phyloP scores from a whole-genome alignment of 2,888 invertebrate genomes.

The Pseudococcus longispinus region DNA sequence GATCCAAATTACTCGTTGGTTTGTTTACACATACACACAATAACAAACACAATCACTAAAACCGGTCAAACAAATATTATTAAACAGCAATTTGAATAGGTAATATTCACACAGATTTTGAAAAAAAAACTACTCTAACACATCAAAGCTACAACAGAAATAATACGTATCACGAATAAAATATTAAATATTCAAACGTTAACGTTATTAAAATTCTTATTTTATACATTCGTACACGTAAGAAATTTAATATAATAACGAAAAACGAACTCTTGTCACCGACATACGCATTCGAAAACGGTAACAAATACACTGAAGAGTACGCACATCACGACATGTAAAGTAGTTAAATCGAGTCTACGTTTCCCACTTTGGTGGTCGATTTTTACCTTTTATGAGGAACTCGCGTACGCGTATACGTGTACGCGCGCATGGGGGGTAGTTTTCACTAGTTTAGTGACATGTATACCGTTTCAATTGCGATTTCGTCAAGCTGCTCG shows the following conservation, averaged over 20 bases:
- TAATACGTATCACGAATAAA: neutral
- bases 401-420: too few relatives aligned
- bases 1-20: neutral
- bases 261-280: neutral
- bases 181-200: neutral
- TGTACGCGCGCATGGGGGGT: too few relatives aligned
- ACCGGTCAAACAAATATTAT: neutral
- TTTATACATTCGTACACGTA: neutral
- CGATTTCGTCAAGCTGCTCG: too few relatives aligned
- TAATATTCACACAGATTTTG: too few relatives aligned
- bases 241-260: neutral
- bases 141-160: neutral
- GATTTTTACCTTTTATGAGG: too few relatives aligned
- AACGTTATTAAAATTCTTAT: neutral
- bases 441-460: too few relatives aligned
- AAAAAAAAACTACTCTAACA: neutral
- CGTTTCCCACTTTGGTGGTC: too few relatives aligned
- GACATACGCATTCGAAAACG: neutral
- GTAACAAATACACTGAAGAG: neutral
- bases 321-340: neutral
- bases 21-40: neutral
- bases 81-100: too few relatives aligned
- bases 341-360: slow-evolving; percentile 46
- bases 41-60: neutral
- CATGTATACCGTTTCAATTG: too few relatives aligned